Evolutionary conservation across 2,113 vertebrate species (phyloP).

Genomic region (Clupea harengus): DNA sequence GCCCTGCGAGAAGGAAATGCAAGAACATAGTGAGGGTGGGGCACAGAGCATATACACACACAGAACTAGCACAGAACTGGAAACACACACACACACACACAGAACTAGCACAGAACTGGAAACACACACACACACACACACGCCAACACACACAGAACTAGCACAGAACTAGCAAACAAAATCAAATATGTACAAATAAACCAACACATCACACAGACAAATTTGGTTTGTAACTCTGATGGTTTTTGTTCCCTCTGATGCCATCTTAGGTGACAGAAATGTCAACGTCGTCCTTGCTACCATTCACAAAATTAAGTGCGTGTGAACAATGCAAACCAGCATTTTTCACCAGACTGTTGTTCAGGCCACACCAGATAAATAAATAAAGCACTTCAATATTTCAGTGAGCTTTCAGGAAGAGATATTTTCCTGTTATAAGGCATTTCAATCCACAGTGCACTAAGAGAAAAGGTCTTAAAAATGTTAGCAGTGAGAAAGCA

Average conservation of each 20-base stretch:
- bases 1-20: slow-evolving; percentile 69
- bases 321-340: background rate
- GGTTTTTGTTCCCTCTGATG: background rate
- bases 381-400: slow-evolving; percentile 24
- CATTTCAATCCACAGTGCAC: background rate
- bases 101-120: background rate
- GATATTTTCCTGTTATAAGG: slow-evolving; percentile 2
- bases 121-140: background rate
- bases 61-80: background rate
- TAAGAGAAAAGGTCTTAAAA: background rate
- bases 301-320: background rate
- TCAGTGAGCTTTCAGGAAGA: slow-evolving; percentile 24
- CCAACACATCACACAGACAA: background rate
- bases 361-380: background rate
- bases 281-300: background rate
- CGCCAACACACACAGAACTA: too few species aligned
- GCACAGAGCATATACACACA: background rate
- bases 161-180: too few species aligned
- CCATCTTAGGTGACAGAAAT: background rate
- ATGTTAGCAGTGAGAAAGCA: background rate
- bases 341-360: slow-evolving; percentile 6
- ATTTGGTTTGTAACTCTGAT: background rate
- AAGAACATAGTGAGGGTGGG: slow-evolving; percentile 31
- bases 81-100: background rate
- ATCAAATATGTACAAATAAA: too few species aligned